Percentiles rank a stretch among this genome's conserved stretches.
Conservation (phyloP, 2,888 invertebrate genomes). For the Biston stratarius region DNA sequence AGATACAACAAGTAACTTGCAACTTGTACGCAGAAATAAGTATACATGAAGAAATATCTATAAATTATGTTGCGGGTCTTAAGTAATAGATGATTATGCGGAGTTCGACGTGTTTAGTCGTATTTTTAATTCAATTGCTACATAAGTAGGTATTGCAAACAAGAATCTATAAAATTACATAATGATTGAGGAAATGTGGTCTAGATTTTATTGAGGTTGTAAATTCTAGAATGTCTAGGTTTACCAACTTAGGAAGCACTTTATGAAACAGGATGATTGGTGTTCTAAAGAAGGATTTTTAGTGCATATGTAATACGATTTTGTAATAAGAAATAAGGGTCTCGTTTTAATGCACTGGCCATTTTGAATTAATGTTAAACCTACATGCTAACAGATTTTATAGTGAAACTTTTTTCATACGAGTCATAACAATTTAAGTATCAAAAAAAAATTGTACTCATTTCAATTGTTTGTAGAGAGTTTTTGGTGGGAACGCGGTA, state of each 20-base stretch:
- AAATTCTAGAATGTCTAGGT: neutral
- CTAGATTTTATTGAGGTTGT: conserved; percentile 29
- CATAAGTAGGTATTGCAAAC: conserved; percentile 16
- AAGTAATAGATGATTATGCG: neutral
- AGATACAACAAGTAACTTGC: neutral
- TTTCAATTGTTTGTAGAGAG: too few relatives aligned
- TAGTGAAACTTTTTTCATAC: too few relatives aligned
- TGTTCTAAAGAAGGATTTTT: neutral
- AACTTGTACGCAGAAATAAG: neutral
- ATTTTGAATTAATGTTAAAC: too few relatives aligned
- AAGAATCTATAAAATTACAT: conserved; percentile 18
- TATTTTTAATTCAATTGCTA: conserved; percentile 15
- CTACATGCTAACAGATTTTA: too few relatives aligned
- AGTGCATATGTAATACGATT: neutral
- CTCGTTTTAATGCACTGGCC: too few relatives aligned
- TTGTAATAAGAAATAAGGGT: too few relatives aligned
- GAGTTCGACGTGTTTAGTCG: neutral
- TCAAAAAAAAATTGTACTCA: too few relatives aligned
- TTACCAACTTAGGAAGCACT: neutral
- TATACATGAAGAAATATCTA: conserved; percentile 5
- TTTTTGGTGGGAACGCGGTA: too few relatives aligned
- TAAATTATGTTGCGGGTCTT: conserved; percentile 5
- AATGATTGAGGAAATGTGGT: conserved; percentile 28
- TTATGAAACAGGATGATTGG: neutral
- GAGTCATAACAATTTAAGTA: too few relatives aligned